Conservation (phyloP, 2,888 invertebrate genomes). For the Pollenia labialis region DNA sequence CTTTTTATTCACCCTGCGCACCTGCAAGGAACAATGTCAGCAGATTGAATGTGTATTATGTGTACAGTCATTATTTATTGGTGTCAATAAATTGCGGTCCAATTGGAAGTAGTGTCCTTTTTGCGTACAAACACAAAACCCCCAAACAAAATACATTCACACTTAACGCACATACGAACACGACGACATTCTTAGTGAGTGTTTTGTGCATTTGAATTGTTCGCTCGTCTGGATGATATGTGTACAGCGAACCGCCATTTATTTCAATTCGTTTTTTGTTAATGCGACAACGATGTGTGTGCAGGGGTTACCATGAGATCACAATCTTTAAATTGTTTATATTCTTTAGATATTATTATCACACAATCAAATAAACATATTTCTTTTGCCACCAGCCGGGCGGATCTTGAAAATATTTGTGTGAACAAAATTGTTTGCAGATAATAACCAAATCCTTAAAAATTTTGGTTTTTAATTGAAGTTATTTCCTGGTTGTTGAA, state of each 20-base stretch:
- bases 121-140: slow-evolving; percentile 24
- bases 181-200: background rate
- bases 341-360: slow-evolving; percentile 11
- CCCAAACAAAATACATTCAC: slow-evolving; percentile 19
- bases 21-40: slow-evolving; percentile 73
- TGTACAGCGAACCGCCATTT: slow-evolving; percentile 64
- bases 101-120: slow-evolving; percentile 68
- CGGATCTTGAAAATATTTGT: too few species aligned
- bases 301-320: slow-evolving; percentile 43
- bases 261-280: slow-evolving; percentile 53
- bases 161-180: background rate
- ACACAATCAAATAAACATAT: slow-evolving; percentile 12
- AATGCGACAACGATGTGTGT: slow-evolving; percentile 45
- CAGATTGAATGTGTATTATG: slow-evolving; percentile 74
- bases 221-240: slow-evolving; percentile 53
- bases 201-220: slow-evolving; percentile 55
- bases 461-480: too few species aligned
- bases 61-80: slow-evolving; percentile 81
- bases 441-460: too few species aligned
- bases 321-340: slow-evolving; percentile 21
- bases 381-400: background rate
- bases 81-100: slow-evolving; percentile 80
- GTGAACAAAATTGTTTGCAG: too few species aligned
- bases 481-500: too few species aligned
- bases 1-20: slow-evolving; percentile 64